A percentile compares a stretch with the other conserved stretches of the same genome.
phyloP scores from a whole-genome alignment of 2,797 vertebrate species.

The Poecilia wingei region DNA sequence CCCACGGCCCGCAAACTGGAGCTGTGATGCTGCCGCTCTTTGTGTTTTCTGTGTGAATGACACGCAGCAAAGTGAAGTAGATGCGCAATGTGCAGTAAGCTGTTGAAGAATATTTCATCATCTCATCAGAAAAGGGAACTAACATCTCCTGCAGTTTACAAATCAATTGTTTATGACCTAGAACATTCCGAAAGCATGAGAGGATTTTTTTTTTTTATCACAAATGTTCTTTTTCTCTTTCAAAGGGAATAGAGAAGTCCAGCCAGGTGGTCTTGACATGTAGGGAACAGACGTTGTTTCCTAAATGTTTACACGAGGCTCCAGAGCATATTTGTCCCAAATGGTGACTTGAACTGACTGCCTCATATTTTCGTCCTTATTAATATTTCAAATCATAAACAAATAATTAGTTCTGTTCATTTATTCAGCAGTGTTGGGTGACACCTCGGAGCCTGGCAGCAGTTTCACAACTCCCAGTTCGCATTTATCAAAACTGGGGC shows the following conservation, averaged over 20 bases:
- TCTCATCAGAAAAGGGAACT: conserved; percentile 45
- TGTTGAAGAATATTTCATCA: conserved; percentile 61
- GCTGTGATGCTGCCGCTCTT: conserved; percentile 16
- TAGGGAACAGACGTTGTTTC: conserved; percentile 15
- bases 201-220: conserved; percentile 1
- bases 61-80: conserved; percentile 22
- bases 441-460: conserved; percentile 67
- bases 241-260: conserved; percentile 48
- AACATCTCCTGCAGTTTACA: conserved; percentile 37
- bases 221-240: conserved; percentile 42
- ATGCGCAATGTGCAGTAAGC: conserved; percentile 53
- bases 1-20: conserved; percentile 21
- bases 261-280: conserved; percentile 26
- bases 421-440: conserved; percentile 68
- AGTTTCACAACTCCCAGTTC: conserved; percentile 66
- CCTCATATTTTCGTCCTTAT: conserved; percentile 58
- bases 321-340: conserved; percentile 45
- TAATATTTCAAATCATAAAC: conserved; percentile 78
- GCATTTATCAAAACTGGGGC: conserved; percentile 79
- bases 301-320: conserved; percentile 13
- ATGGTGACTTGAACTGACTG: conserved; percentile 47
- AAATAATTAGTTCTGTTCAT: conserved; percentile 77
- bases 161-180: conserved; percentile 59
- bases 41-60: conserved; percentile 38
- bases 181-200: conserved; percentile 48